These are phyloP conservation scores for Agrotis segetum DNA, from an alignment of 2,888 invertebrate species.

Conservation along the genomic window DNA sequence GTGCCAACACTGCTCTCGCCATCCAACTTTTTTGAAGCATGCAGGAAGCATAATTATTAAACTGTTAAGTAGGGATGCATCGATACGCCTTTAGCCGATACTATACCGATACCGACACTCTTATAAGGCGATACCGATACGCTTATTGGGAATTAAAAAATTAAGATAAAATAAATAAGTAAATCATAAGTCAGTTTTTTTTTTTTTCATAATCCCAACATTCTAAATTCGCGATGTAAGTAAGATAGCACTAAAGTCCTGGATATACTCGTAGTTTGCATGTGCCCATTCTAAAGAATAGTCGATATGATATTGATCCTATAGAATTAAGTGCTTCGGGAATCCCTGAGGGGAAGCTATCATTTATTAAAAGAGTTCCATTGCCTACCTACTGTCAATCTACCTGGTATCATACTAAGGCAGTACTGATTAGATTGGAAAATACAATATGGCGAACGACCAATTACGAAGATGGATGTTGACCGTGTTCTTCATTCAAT, in stretches of 20 bases:
- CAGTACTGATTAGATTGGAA: neutral
- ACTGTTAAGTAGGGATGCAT: too few relatives aligned
- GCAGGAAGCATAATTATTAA: too few relatives aligned
- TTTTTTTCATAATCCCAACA: too few relatives aligned
- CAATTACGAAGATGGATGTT: neutral
- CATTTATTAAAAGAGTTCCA: slow-evolving; percentile 52
- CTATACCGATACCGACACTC: too few relatives aligned
- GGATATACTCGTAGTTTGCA: slow-evolving; percentile 23
- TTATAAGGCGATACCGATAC: too few relatives aligned
- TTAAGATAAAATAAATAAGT: too few relatives aligned
- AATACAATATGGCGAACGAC: neutral
- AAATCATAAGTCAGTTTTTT: too few relatives aligned
- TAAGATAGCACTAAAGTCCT: slow-evolving; percentile 3
- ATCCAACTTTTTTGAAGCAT: too few relatives aligned
- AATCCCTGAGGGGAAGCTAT: slow-evolving; percentile 47
- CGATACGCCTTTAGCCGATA: too few relatives aligned
- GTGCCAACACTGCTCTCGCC: too few relatives aligned
- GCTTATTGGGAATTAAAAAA: too few relatives aligned
- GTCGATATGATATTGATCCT: slow-evolving; percentile 55
- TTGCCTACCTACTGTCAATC: slow-evolving; percentile 1
- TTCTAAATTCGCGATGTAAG: neutral
- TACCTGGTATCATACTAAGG: slow-evolving; percentile 1
- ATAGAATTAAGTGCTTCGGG: slow-evolving; percentile 50
- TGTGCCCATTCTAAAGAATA: neutral
- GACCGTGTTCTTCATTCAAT: neutral